Evolutionary conservation across 1,140 invertebrate species (phyloP), one percentile per base, ranked within the genome.

Genomic region (Lordiphosa stackelbergi): DNA sequence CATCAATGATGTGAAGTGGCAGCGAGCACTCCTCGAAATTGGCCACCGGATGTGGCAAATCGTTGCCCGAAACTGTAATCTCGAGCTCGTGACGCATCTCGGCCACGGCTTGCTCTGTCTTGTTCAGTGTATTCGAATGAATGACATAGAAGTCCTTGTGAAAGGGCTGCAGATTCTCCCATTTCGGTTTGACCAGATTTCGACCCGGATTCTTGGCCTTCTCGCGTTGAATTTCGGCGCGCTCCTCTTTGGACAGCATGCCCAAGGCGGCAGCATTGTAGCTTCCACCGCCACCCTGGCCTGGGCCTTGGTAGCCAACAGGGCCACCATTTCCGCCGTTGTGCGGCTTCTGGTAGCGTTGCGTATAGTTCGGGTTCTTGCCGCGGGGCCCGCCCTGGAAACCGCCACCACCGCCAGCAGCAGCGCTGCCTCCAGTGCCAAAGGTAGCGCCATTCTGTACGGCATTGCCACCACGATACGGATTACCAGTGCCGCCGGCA

Each of bases 141-240:
- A 96, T 95, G 55, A 92, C 90, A 87, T 98, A 98, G 81, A 99
- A 96, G 88, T 98, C 94, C 89, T 98, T 98, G 56, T 93, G 90
- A 86, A 98, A 97, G 34, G 93, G 92, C 64, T 93, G 91, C 19
- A 98, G 88, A 52, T 92, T 91, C 68, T 97, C 95, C 96, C 96
- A 98, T 56, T 91, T 91, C 5, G 95, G 95, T 85, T 95, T 96
- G 4, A 94, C 90, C 38, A 98, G 88, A 47, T 91, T 91, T 51
- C 94, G 93, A 46, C 96, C 96, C 16, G 95, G 93, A 77, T 91
- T 91, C 75, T 93, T 93, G 16, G 90, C 90, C 79, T 91, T 92
- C 68, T 91, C 89, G 53, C 91, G 91, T 64, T 91, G 91, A 65
- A 91, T 70, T 79, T 91, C 91, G 41, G 90, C 89, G 13, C 89